Evolutionary conservation across 1,140 invertebrate species (phyloP).

Genomic region (Brachionus sp.): DNA sequence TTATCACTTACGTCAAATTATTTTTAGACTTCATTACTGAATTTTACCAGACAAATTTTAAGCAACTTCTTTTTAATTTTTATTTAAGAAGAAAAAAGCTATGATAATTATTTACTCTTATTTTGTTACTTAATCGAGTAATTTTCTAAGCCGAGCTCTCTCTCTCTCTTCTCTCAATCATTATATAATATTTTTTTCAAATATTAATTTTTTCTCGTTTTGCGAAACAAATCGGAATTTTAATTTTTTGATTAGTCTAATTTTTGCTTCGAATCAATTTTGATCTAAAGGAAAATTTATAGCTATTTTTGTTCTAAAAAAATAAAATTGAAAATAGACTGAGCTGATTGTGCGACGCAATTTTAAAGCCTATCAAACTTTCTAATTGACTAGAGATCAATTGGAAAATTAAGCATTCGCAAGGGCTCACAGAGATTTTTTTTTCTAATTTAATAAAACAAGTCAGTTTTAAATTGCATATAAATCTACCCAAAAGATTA

Average conservation of each 20-base stretch:
- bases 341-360: not conserved
- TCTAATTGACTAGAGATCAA: not conserved
- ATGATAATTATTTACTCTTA: not conserved
- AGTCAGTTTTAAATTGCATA: not conserved
- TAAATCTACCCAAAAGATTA: conserved; percentile 26
- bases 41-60: not conserved
- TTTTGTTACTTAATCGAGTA: not conserved
- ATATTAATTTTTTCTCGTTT: not conserved
- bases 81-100: too few relatives aligned
- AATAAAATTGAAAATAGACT: not conserved
- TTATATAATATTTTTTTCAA: not conserved
- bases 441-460: not conserved
- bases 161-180: not conserved
- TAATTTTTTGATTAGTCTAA: too few relatives aligned
- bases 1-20: not conserved
- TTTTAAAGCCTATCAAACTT: not conserved
- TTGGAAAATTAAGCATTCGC: not conserved
- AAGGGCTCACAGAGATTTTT: not conserved
- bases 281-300: too few relatives aligned
- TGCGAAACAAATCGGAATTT: not conserved
- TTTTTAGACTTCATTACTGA: not conserved
- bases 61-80: not conserved
- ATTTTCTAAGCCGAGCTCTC: not conserved
- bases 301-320: too few relatives aligned
- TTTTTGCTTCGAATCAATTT: too few relatives aligned